Conservation (phyloP, 1,140 invertebrate genomes). For the Hyles vespertilio region DNA sequence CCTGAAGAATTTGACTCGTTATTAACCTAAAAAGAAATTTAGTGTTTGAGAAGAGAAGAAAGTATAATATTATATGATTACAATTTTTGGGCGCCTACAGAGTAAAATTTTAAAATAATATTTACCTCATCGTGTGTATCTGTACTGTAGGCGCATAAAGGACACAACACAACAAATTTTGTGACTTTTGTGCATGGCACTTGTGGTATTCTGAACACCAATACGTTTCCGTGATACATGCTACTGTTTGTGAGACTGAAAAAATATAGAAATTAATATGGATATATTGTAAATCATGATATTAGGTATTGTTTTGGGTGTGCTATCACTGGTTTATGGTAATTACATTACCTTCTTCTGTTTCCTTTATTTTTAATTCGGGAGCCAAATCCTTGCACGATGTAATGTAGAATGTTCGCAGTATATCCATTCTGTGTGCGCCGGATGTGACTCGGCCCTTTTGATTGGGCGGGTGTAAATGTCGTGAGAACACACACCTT, state of each 20-base stretch:
- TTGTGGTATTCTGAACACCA: constrained; percentile 91
- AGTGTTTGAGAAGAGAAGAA: background rate
- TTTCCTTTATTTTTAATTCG: constrained; percentile 37
- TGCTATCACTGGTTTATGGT: background rate
- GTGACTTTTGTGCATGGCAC: constrained; percentile 82
- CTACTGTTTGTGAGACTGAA: background rate
- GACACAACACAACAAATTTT: constrained; percentile 80
- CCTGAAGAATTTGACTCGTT: constrained; percentile 58
- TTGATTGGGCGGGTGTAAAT: constrained; percentile 70
- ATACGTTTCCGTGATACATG: constrained; percentile 80
- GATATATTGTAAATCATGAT: too few species aligned
- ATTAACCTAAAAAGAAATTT: constrained; percentile 54
- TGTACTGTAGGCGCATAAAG: constrained; percentile 82
- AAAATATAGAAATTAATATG: too few species aligned
- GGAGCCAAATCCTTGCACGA: constrained; percentile 52
- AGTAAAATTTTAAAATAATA: constrained; percentile 10
- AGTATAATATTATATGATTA: background rate
- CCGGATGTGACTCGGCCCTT: constrained; percentile 72
- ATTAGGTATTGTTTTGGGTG: too few species aligned
- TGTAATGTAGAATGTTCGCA: constrained; percentile 84
- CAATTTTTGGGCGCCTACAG: background rate
- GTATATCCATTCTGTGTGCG: constrained; percentile 80
- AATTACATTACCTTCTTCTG: constrained; percentile 32
- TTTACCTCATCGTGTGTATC: constrained; percentile 80
- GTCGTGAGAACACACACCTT: constrained; percentile 82